These are phyloP conservation scores for Graptemys geographica DNA, from an alignment of 2,797 vertebrate genomes.

Conservation along the genomic window DNA sequence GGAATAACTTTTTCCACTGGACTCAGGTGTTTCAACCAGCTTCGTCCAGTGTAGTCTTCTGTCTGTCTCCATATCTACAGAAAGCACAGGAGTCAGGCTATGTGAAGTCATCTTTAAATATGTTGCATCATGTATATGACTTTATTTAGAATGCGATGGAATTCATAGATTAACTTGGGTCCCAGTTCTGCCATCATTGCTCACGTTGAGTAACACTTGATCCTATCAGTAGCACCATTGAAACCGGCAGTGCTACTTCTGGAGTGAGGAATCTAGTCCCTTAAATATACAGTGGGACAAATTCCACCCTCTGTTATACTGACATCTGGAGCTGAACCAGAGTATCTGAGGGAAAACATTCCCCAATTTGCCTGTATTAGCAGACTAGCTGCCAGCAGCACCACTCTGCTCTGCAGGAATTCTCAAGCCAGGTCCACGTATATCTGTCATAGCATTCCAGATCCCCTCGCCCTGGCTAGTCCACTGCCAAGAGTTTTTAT, in stretches of 20 bases:
- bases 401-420: rapidly evolving
- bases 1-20: neutral
- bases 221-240: rapidly evolving
- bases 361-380: neutral
- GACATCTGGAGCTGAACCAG: neutral
- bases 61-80: rapidly evolving
- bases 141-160: neutral
- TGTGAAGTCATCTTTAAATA: neutral
- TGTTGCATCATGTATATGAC: neutral
- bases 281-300: neutral
- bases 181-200: rapidly evolving
- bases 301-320: neutral
- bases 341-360: rapidly evolving
- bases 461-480: rapidly evolving
- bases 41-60: neutral
- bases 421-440: rapidly evolving
- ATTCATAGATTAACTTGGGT: neutral
- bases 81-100: neutral
- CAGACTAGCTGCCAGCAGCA: neutral
- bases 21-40: neutral
- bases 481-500: rapidly evolving
- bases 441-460: rapidly evolving
- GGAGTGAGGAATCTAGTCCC: neutral
- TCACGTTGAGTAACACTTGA: rapidly evolving
- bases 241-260: neutral